Percentiles rank a stretch among this genome's conserved stretches.
Conservation (phyloP, 2,797 vertebrate species). For the Salmo trutta region DNA sequence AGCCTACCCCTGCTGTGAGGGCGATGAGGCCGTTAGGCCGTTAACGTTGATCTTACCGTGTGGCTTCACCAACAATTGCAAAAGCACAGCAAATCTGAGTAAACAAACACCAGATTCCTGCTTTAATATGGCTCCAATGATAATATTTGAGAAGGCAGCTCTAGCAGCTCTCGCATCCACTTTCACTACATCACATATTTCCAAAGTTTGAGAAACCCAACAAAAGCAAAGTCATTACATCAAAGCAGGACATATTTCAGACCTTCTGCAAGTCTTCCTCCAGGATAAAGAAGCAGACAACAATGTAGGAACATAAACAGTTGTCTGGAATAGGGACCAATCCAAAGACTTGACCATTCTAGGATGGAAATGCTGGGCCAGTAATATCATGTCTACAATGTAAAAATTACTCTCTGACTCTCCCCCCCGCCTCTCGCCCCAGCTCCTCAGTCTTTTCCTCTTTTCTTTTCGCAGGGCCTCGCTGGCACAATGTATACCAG, state of each 20-base stretch:
- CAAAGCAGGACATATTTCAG: background rate
- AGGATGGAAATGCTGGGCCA: background rate
- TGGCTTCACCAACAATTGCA: background rate
- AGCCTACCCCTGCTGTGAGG: background rate
- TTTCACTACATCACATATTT: slow-evolving; percentile 3
- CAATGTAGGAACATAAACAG: background rate
- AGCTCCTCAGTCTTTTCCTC: background rate
- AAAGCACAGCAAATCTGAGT: slow-evolving; percentile 19
- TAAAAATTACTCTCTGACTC: background rate
- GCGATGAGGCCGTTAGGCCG: background rate
- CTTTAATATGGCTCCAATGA: slow-evolving; percentile 15
- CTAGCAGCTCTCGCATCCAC: slow-evolving; percentile 1
- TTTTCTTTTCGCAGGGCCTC: background rate
- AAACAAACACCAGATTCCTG: slow-evolving; percentile 4
- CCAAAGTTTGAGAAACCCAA: background rate
- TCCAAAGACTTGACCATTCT: background rate
- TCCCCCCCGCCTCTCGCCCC: background rate
- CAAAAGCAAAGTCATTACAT: background rate
- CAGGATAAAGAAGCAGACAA: background rate
- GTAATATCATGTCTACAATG: background rate
- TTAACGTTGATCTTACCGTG: background rate
- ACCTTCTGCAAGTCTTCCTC: background rate
- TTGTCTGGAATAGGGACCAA: background rate
- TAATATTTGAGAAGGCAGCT: slow-evolving; percentile 18
- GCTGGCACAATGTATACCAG: background rate